A percentile compares a stretch with the other conserved stretches of the same genome.
Evolutionary conservation across 2,888 invertebrate genomes (phyloP).

Genomic region (Drosophila picticornis): DNA sequence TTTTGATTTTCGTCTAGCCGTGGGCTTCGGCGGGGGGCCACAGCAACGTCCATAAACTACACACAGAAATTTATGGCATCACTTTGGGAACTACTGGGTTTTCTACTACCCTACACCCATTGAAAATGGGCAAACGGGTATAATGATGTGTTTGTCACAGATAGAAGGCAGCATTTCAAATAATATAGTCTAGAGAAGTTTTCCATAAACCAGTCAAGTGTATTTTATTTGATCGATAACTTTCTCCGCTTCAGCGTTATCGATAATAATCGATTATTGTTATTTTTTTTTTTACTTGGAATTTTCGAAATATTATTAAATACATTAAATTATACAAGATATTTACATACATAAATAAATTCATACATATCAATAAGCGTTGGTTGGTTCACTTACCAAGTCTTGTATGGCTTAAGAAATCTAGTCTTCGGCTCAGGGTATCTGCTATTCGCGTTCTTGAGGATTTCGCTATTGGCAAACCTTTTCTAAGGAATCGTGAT

Average conservation of each 20-base stretch:
- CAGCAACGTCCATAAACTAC: constrained; percentile 23
- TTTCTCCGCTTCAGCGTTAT: background rate
- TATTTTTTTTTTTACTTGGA: background rate
- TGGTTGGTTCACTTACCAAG: background rate
- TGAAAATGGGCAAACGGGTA: background rate
- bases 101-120: constrained; percentile 3
- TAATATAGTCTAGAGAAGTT: background rate
- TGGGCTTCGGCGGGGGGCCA: constrained; percentile 20
- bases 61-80: constrained; percentile 57
- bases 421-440: background rate
- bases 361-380: background rate
- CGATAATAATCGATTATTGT: background rate
- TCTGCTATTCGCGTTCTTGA: background rate
- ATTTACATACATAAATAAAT: background rate
- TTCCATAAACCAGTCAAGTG: background rate
- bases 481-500: background rate
- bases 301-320: background rate
- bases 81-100: constrained; percentile 66
- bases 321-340: too few relatives aligned
- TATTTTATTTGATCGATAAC: background rate
- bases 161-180: background rate
- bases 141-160: background rate
- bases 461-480: background rate
- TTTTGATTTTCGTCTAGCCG: constrained; percentile 50
- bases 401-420: background rate